A percentile compares a stretch with the other conserved stretches of the same genome.
phyloP scores from a whole-genome alignment of 2,888 invertebrate genomes.

The Auanema freiburgensis region DNA sequence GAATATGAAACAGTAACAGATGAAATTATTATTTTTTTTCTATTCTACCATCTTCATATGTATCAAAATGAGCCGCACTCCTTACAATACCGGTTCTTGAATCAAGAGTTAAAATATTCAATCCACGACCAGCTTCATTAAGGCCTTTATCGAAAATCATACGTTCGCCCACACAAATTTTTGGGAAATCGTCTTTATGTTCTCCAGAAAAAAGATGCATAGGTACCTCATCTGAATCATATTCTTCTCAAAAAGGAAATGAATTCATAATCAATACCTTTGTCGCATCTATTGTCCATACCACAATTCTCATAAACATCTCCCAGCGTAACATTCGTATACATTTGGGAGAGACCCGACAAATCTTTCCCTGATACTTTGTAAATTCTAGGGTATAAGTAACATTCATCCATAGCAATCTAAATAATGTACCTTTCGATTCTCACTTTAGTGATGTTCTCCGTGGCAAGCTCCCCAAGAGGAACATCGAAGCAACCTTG shows the following conservation, averaged over 20 bases:
- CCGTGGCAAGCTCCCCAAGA: slow-evolving; percentile 33
- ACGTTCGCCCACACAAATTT: slow-evolving; percentile 69
- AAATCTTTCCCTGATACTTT: slow-evolving; percentile 20
- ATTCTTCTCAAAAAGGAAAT: no score
- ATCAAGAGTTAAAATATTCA: slow-evolving; percentile 70
- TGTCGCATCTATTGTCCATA: slow-evolving; percentile 25
- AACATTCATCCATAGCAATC: no score
- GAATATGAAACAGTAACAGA: slow-evolving; percentile 63
- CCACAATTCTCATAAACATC: slow-evolving; percentile 39
- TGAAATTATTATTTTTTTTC: not conserved
- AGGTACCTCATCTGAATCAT: slow-evolving; percentile 29
- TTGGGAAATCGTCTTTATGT: slow-evolving; percentile 68
- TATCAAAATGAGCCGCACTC: slow-evolving; percentile 69
- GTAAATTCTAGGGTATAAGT: no score
- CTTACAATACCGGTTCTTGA: slow-evolving; percentile 66
- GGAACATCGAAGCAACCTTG: slow-evolving; percentile 45
- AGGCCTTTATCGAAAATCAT: slow-evolving; percentile 51
- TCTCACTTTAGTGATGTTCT: slow-evolving; percentile 21
- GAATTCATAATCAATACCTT: slow-evolving; percentile 17
- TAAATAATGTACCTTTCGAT: no score
- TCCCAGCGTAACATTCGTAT: slow-evolving; percentile 26
- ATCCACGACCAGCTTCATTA: slow-evolving; percentile 70
- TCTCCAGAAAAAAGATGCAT: slow-evolving; percentile 64
- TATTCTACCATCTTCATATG: slow-evolving; percentile 68
- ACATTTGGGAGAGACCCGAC: slow-evolving; percentile 21